Base-by-base conservation (phyloP, 23 tunicate species). In the Corella eumyota region DNA sequence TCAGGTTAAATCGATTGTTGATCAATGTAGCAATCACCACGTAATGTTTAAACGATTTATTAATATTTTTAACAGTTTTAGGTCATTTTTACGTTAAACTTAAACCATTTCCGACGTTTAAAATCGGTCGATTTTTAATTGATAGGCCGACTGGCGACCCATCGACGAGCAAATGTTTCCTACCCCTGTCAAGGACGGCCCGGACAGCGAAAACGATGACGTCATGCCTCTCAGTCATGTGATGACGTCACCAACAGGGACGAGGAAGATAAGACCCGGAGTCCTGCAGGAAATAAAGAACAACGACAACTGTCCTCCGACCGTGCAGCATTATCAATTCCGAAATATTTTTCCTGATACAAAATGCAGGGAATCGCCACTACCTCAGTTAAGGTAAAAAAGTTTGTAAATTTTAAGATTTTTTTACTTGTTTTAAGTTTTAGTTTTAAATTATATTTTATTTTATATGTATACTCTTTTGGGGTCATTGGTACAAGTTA, bases 91-190 rank as follows among this genome's bases (percentile, higher is more conserved):
- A n/a, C n/a, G n/a, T n/a, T n/a, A n/a, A n/a, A n/a, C n/a, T n/a
- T n/a, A n/a, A n/a, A n/a, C n/a, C n/a, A n/a, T n/a, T n/a, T n/a
- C n/a, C n/a, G n/a, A n/a, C n/a, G n/a, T n/a, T n/a, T n/a, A n/a
- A n/a, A n/a, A n/a, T n/a, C n/a, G n/a, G n/a, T n/a, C n/a, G n/a
- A n/a, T 28, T 58, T 58, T 58, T 23, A 15, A 6, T 58, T 29
- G 9, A 6, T 56, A 74, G 80, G 37, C 71, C 44, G 71, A 74
- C 56, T 74, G 68, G 69, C n/a, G 61, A 40, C 64, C 80, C 38
- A 74, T 64, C 56, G 70, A 64, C 55, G 64, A 37, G 22, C 70
- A 74, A 55, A 74, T 74, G 80, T 74, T 74, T 56, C 80, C 80
- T 44, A 74, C 80, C 4, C 80, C 80, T 35, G 46, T 22, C 7